Conservation (phyloP, 2,113 vertebrate species). For the Neoarius graeffei region DNA sequence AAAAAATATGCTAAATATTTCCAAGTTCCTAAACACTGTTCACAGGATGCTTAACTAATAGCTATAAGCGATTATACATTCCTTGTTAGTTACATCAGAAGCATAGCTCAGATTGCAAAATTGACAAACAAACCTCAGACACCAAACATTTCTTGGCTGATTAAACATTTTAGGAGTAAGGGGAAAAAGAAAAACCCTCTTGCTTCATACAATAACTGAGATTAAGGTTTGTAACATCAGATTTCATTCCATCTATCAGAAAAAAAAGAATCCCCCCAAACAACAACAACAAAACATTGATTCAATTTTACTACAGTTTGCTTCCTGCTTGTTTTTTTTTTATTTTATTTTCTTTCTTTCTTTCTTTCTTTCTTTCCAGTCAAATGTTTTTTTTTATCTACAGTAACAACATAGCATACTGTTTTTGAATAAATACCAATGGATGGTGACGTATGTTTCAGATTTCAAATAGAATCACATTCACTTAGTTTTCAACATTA, state of each 20-base stretch:
- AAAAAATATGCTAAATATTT: too few relatives aligned
- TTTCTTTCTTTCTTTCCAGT: not conserved
- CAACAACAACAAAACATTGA: not conserved
- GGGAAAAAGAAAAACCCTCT: not conserved
- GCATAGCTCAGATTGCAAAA: not conserved
- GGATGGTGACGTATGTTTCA: not conserved
- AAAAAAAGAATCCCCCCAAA: not conserved
- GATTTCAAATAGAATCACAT: not conserved
- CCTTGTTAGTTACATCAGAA: not conserved
- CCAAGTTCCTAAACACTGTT: too few relatives aligned
- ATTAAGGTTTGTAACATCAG: not conserved
- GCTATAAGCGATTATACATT: not conserved
- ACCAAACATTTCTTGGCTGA: not conserved
- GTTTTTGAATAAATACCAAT: not conserved
- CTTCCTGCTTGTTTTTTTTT: not conserved
- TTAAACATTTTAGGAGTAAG: not conserved
- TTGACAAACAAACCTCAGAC: not conserved
- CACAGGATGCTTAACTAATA: not conserved
- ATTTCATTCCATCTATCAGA: not conserved
- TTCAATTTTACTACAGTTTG: not conserved
- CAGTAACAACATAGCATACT: not conserved
- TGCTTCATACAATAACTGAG: not conserved
- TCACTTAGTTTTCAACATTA: not conserved
- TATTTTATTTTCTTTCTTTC: not conserved
- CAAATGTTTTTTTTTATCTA: not conserved